Conservation (phyloP, 2,797 vertebrate genomes). For the Scleropages formosus region DNA sequence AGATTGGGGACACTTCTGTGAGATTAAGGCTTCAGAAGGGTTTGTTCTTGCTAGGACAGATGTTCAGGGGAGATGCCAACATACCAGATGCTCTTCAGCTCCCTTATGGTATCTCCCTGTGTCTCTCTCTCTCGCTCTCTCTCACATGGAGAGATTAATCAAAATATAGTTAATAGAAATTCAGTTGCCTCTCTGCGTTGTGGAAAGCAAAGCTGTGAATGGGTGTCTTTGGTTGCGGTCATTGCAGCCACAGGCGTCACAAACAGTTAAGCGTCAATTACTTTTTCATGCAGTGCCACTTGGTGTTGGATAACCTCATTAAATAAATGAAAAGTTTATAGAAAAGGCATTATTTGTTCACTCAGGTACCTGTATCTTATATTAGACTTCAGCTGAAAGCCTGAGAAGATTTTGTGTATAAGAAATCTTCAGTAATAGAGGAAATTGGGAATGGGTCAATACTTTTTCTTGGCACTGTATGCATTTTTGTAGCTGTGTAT, state of each 20-base stretch:
- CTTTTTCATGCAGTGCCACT: too few species aligned
- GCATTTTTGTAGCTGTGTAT: not conserved
- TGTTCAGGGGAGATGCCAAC: slow-evolving; percentile 2
- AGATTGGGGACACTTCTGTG: not conserved
- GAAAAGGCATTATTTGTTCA: too few species aligned
- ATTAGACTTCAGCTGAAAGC: too few species aligned
- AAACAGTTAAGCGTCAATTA: too few species aligned
- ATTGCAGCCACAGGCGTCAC: not conserved
- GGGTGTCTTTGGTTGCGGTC: not conserved
- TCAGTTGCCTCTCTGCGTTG: slow-evolving; percentile 26
- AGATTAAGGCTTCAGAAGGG: slow-evolving; percentile 24
- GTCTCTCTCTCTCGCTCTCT: slow-evolving; percentile 11
- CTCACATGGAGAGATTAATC: too few species aligned
- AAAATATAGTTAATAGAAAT: too few species aligned
- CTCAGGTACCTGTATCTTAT: too few species aligned
- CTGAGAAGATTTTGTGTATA: too few species aligned
- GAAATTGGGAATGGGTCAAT: not conserved
- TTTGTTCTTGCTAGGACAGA: slow-evolving; percentile 1
- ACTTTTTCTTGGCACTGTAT: not conserved
- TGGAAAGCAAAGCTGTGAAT: slow-evolving; percentile 14
- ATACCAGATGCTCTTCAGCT: not conserved
- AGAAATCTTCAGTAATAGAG: too few species aligned
- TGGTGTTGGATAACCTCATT: too few species aligned
- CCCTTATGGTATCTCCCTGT: not conserved
- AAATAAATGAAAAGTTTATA: too few species aligned